A percentile compares a stretch with the other conserved stretches of the same genome.
These are phyloP conservation scores for Sylvilagus bachmani DNA, from an alignment of 2,113 vertebrate species.

Conservation along the genomic window DNA sequence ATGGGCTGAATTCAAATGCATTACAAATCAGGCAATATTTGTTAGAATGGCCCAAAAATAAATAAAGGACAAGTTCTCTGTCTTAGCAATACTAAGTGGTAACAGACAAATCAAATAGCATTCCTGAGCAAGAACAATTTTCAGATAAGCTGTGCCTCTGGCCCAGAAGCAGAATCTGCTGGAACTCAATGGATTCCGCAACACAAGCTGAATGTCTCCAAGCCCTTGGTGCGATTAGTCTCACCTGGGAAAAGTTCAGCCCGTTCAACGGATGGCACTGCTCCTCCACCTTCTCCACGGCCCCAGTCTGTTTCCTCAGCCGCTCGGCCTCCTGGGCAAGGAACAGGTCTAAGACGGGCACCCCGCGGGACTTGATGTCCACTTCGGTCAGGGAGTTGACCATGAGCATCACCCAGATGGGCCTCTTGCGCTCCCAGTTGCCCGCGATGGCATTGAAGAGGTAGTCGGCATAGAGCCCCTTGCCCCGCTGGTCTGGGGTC, in stretches of 20 bases:
- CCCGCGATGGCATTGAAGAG: slow-evolving; percentile 95
- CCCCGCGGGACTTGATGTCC: slow-evolving; percentile 92
- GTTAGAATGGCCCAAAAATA: background rate
- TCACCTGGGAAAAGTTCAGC: slow-evolving; percentile 95
- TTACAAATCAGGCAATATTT: background rate
- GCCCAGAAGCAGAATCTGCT: background rate
- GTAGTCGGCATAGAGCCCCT: slow-evolving; percentile 94
- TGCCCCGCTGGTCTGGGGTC: slow-evolving; percentile 93
- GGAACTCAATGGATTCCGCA: background rate
- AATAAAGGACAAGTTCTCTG: background rate
- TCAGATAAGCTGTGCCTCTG: background rate
- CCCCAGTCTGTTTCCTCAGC: slow-evolving; percentile 92
- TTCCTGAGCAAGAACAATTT: background rate
- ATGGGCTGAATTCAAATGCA: background rate
- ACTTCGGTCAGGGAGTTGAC: slow-evolving; percentile 94
- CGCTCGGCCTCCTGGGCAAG: slow-evolving; percentile 94
- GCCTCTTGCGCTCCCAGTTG: slow-evolving; percentile 95
- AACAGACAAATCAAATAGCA: background rate
- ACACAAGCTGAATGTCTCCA: background rate
- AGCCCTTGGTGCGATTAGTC: background rate
- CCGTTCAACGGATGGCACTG: slow-evolving; percentile 95
- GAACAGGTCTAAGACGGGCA: slow-evolving; percentile 93
- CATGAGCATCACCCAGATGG: slow-evolving; percentile 96
- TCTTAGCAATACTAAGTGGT: background rate
- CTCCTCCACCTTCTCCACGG: slow-evolving; percentile 95